Base-by-base conservation (phyloP, 2,888 invertebrate genomes). In the Pammene aurita region DNA sequence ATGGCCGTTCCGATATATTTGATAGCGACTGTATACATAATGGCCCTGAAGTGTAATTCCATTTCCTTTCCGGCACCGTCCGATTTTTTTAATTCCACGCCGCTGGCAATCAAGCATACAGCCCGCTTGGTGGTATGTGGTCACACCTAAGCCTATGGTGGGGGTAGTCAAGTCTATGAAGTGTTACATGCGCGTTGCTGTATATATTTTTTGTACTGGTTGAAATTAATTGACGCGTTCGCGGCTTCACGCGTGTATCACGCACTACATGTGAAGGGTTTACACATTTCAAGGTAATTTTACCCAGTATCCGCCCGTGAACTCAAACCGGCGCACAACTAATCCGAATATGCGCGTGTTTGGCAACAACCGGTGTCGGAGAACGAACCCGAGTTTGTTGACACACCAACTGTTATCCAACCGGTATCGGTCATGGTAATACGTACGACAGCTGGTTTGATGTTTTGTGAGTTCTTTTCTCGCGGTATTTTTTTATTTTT, bases 371-470 rank as follows among this genome's bases (percentile, higher is more conserved):
- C 70, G 55, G 44, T 41, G 63, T 44, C 80, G 82, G 64, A 84
- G 86, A 80, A 16, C 86, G 86, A 88, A 78, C 87, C 75, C 74
- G 65, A n/a, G 57, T 57, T 57, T 66, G 65, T 66, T 66, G 65
- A 66, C 65, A 66, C 41, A 35, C 55, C 44, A 55, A 42, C 44
- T 54, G 56, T 75, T 79, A 76, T 78, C 75, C 78, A 81, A 72
- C 41, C 46, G 50, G 66, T 70, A 61, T 61, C 41, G 42, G 48
- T 62, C 42, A 52, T 58, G 57, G 52, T 42, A 63, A 52, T 57
- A 14, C 61, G 26, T 38, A 13, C 16, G 41, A 5, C 11, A 0
- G 11, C 44, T 11, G 44, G 13, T 44, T 11, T 11, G 1, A 6
- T 44, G 10, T 44, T 7, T 44, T 44, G 7, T 44, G 44, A 9